phyloP scores from a whole-genome alignment of 2,888 invertebrate genomes.

The Melanophora roralis region DNA sequence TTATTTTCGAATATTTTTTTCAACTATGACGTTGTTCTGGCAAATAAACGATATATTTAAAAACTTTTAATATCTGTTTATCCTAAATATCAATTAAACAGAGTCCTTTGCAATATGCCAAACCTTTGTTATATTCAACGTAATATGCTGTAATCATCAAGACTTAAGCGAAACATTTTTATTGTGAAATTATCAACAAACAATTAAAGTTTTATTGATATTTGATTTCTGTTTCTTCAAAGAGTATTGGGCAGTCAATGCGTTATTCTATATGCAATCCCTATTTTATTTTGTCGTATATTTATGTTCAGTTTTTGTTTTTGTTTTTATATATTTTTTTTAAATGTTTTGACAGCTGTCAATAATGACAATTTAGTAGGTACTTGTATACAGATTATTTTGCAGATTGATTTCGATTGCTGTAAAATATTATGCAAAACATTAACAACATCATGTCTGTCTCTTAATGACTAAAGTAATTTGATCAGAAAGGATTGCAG shows the following conservation, averaged over 20 bases:
- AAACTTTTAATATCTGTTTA: slow-evolving; percentile 13
- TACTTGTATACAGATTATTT: slow-evolving; percentile 40
- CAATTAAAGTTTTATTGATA: slow-evolving; percentile 12
- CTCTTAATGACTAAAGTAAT: slow-evolving; percentile 58
- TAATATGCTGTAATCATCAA: no score
- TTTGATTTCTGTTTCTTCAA: background rate
- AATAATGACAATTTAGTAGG: slow-evolving; percentile 60
- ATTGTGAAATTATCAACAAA: slow-evolving; percentile 17
- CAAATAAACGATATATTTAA: background rate
- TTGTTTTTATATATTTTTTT: background rate
- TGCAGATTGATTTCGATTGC: slow-evolving; percentile 26
- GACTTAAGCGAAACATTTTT: background rate
- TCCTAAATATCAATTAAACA: background rate
- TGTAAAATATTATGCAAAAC: background rate
- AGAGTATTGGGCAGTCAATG: slow-evolving; percentile 13
- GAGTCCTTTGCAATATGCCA: background rate
- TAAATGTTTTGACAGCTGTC: slow-evolving; percentile 59
- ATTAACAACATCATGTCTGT: slow-evolving; percentile 7
- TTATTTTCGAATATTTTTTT: no score
- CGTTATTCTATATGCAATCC: background rate
- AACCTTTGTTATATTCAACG: background rate
- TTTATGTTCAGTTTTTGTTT: background rate
- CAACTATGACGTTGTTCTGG: no score
- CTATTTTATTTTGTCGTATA: background rate
- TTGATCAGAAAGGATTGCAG: slow-evolving; percentile 55